Evolutionary conservation across 2,113 vertebrate species (phyloP).

Genomic region (Sylvietta virens): DNA sequence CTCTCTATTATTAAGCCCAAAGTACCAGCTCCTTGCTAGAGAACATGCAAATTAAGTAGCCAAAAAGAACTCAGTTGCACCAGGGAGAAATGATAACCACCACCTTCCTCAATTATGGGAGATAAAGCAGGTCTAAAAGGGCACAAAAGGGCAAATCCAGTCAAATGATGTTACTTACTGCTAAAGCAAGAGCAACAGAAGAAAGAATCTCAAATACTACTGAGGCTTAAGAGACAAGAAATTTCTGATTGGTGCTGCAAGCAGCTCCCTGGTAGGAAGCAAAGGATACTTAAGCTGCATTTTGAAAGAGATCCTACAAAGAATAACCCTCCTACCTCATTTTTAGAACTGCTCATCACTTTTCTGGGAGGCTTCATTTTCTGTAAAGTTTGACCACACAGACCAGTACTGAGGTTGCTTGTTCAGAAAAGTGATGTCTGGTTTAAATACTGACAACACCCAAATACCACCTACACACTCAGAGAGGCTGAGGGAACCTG

Average conservation of each 20-base stretch:
- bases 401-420: conserved; percentile 52
- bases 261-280: conserved; percentile 37
- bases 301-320: conserved; percentile 42
- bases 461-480: not conserved
- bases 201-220: not conserved
- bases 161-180: not conserved
- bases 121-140: not conserved
- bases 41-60: conserved; percentile 56
- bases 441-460: conserved; percentile 18
- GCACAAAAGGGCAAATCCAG: not conserved
- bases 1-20: not conserved
- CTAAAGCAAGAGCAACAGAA: not conserved
- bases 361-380: conserved; percentile 60
- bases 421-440: conserved; percentile 21
- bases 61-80: not conserved
- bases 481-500: not conserved
- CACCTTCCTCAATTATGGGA: conserved; percentile 4
- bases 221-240: not conserved
- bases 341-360: conserved; percentile 60
- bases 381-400: conserved; percentile 65
- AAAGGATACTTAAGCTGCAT: conserved; percentile 9
- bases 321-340: conserved; percentile 59
- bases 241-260: conserved; percentile 40
- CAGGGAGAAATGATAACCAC: not conserved
- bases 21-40: conserved; percentile 5